Evolutionary conservation across 2,113 vertebrate genomes (phyloP).

Genomic region (Platichthys flesus): DNA sequence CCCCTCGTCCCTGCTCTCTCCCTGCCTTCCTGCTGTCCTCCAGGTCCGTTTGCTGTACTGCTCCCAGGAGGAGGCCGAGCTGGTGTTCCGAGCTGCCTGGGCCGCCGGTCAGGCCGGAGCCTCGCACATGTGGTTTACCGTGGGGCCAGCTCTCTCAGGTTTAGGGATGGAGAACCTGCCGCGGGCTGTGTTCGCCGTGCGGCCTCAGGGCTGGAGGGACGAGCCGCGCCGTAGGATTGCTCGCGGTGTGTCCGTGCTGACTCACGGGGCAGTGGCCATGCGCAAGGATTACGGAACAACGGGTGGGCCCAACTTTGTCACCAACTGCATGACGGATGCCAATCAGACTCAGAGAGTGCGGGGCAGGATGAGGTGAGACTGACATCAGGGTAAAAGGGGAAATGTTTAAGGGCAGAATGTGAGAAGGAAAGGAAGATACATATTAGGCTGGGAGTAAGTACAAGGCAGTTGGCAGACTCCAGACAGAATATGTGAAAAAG

Average conservation of each 20-base stretch:
- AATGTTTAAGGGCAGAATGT: not conserved
- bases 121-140: conserved; percentile 94
- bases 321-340: conserved; percentile 89
- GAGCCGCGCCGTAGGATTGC: conserved; percentile 87
- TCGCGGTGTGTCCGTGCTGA: conserved; percentile 92
- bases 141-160: conserved; percentile 89
- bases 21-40: conserved; percentile 63
- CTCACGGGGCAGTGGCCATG: conserved; percentile 90
- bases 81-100: conserved; percentile 89
- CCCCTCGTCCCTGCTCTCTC: conserved; percentile 65
- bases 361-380: conserved; percentile 87
- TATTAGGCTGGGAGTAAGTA: conserved; percentile 3
- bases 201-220: conserved; percentile 92
- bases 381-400: conserved; percentile 9
- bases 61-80: conserved; percentile 91
- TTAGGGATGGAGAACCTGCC: conserved; percentile 86
- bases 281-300: conserved; percentile 88
- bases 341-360: conserved; percentile 86
- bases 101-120: conserved; percentile 89
- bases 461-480: conserved; percentile 16
- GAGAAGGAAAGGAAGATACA: conserved; percentile 16
- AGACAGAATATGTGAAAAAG: conserved; percentile 33
- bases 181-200: conserved; percentile 89
- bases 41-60: conserved; percentile 94
- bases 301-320: conserved; percentile 89